phyloP scores from a whole-genome alignment of 2,113 vertebrate species.

The Pyxicephalus adspersus region DNA sequence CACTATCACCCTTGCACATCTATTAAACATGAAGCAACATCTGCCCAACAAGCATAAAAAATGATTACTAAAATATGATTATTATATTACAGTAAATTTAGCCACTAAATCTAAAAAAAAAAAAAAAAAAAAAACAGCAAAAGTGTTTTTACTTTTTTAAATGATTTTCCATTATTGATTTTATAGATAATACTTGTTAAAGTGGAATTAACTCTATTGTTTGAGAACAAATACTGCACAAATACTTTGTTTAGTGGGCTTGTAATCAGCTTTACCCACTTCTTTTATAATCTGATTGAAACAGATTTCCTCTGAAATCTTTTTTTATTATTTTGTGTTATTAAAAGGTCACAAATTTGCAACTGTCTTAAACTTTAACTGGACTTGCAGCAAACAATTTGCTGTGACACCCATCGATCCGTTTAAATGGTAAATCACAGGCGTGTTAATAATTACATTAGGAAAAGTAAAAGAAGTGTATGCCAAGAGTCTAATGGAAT shows the following conservation, averaged over 20 bases:
- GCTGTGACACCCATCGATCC: slow-evolving; percentile 32
- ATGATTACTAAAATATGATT: no score
- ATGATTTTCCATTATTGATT: slow-evolving; percentile 72
- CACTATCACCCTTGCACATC: no score
- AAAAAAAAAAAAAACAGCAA: background rate
- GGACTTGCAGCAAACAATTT: slow-evolving; percentile 68
- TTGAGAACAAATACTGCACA: slow-evolving; percentile 75
- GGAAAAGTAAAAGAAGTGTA: background rate
- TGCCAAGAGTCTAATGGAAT: slow-evolving; percentile 27
- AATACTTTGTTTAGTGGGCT: slow-evolving; percentile 76
- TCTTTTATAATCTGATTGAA: slow-evolving; percentile 83
- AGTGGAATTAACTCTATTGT: slow-evolving; percentile 78
- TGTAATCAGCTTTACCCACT: slow-evolving; percentile 89
- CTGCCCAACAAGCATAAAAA: no score
- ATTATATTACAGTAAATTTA: no score
- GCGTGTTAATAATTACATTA: slow-evolving; percentile 48
- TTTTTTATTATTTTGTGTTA: slow-evolving; percentile 78
- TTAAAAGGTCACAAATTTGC: slow-evolving; percentile 79
- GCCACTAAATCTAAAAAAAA: background rate
- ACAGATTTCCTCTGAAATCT: slow-evolving; percentile 83
- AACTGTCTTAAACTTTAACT: slow-evolving; percentile 72
- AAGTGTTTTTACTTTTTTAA: background rate
- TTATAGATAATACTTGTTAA: slow-evolving; percentile 75
- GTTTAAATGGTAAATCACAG: slow-evolving; percentile 39
- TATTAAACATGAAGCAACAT: no score